Percentiles rank a stretch among this genome's conserved stretches.
These are phyloP conservation scores for Margaritifera margaritifera DNA, from an alignment of 2,888 invertebrate genomes.

Conservation along the genomic window DNA sequence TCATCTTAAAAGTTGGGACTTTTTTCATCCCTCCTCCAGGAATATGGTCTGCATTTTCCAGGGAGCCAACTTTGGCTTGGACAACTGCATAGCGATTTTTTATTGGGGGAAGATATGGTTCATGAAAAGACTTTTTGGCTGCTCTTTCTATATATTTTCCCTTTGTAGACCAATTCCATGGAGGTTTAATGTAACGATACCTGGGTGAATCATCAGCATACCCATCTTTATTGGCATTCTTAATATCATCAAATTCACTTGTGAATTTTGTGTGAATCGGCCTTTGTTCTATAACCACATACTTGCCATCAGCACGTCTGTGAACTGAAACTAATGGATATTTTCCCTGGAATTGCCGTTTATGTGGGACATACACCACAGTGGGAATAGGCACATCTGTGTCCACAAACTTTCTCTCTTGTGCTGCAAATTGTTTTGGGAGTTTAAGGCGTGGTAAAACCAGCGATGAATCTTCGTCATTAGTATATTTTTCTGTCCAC, in stretches of 20 bases:
- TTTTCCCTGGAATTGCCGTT: slow-evolving; percentile 33
- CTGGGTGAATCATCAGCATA: slow-evolving; percentile 13
- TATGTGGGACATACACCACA: slow-evolving; percentile 47
- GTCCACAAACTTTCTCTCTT: slow-evolving; percentile 37
- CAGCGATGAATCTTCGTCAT: too few relatives aligned
- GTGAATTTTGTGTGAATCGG: slow-evolving; percentile 49
- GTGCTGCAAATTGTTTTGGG: slow-evolving; percentile 7
- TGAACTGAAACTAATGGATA: slow-evolving; percentile 52
- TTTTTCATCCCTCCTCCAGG: slow-evolving; percentile 45
- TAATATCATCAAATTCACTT: slow-evolving; percentile 8
- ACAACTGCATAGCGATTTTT: slow-evolving; percentile 25
- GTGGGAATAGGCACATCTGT: slow-evolving; percentile 38
- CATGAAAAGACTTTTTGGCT: slow-evolving; percentile 36
- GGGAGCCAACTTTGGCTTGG: slow-evolving; percentile 37
- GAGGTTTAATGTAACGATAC: slow-evolving; percentile 33
- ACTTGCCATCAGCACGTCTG: slow-evolving; percentile 51
- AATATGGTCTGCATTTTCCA: slow-evolving; percentile 36
- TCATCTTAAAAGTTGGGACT: slow-evolving; percentile 45
- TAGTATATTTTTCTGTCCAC: too few relatives aligned
- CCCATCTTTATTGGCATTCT: slow-evolving; percentile 16
- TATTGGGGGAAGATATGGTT: slow-evolving; percentile 47
- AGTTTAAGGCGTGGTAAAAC: too few relatives aligned
- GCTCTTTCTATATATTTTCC: slow-evolving; percentile 42
- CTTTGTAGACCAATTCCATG: slow-evolving; percentile 47
- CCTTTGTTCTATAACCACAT: slow-evolving; percentile 56